phyloP scores from a whole-genome alignment of 2,113 vertebrate genomes.

The Nycticorax nycticorax region DNA sequence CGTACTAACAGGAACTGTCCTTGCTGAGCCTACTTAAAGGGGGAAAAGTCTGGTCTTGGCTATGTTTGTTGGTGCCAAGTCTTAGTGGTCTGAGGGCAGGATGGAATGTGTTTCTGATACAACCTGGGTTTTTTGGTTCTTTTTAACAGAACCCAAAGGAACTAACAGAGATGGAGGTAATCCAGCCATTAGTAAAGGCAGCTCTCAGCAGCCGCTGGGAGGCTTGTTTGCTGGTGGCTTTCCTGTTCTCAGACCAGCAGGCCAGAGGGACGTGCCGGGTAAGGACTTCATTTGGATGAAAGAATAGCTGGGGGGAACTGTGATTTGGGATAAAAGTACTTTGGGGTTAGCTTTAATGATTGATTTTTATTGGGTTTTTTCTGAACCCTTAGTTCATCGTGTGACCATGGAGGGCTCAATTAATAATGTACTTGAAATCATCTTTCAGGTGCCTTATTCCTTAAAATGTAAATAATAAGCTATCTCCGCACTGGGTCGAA shows the following conservation, averaged over 20 bases:
- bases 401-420: neutral
- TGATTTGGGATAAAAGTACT: neutral
- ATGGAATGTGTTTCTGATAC: neutral
- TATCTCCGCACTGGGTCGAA: neutral
- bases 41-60: neutral
- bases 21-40: neutral
- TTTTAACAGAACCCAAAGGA: conserved; percentile 78
- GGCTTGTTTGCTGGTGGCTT: conserved; percentile 94
- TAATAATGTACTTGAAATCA: neutral
- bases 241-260: conserved; percentile 87
- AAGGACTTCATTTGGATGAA: neutral
- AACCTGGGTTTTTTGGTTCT: neutral
- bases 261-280: conserved; percentile 87
- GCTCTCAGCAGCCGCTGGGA: conserved; percentile 77
- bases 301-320: neutral
- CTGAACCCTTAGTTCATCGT: neutral
- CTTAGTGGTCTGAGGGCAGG: neutral
- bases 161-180: conserved; percentile 70
- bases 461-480: neutral
- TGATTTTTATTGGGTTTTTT: neutral
- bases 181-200: conserved; percentile 51
- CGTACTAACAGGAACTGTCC: neutral
- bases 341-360: neutral
- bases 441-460: neutral
- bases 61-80: neutral